These are phyloP conservation scores for Mantis religiosa DNA, from an alignment of 2,888 invertebrate genomes.

Conservation along the genomic window DNA sequence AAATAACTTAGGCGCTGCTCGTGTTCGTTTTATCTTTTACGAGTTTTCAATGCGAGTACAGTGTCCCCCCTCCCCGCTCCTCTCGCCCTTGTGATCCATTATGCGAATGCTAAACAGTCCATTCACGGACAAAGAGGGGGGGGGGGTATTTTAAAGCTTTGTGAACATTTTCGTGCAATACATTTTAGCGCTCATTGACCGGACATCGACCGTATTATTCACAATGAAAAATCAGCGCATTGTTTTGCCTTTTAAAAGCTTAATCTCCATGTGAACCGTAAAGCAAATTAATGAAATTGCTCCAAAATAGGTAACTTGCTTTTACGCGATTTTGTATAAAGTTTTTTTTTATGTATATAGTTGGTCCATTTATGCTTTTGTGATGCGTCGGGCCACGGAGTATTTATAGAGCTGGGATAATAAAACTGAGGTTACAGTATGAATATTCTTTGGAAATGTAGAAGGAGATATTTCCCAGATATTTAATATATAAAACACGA, in stretches of 20 bases:
- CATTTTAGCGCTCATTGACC: background rate
- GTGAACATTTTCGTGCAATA: background rate
- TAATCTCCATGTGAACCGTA: background rate
- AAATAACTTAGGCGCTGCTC: background rate
- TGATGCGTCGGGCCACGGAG: background rate
- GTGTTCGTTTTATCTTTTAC: background rate
- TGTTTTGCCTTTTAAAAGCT: background rate
- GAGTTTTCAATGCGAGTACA: background rate
- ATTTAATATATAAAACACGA: too few species aligned
- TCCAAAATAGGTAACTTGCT: background rate
- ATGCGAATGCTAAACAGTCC: background rate
- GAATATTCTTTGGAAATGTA: too few species aligned
- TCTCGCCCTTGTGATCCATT: background rate
- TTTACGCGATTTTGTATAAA: background rate
- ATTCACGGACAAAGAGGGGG: background rate
- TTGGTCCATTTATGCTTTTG: background rate
- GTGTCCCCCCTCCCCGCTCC: background rate
- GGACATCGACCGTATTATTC: background rate
- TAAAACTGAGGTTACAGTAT: background rate
- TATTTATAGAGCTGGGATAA: background rate
- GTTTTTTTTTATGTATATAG: background rate
- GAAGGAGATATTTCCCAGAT: too few species aligned
- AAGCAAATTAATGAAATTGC: background rate
- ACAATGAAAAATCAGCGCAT: background rate
- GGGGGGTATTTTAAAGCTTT: background rate